Evolutionary conservation across 2,797 vertebrate genomes (phyloP).

Genomic region (Thripadectes ignobilis): DNA sequence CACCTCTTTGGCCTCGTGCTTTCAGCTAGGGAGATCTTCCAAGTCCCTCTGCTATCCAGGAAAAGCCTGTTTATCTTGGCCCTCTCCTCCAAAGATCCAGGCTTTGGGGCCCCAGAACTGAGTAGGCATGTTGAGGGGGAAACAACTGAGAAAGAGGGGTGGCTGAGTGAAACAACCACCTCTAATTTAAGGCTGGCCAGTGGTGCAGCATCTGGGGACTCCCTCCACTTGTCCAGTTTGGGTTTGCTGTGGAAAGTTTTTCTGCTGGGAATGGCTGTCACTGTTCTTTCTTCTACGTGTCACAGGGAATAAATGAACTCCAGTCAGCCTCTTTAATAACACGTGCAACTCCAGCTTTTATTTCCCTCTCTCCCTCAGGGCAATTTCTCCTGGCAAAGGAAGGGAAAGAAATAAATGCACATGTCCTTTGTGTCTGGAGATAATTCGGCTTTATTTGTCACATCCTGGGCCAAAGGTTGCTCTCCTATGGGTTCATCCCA

Average conservation of each 20-base stretch:
- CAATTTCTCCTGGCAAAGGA: neutral
- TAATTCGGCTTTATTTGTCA: neutral
- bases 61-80: slow-evolving; percentile 30
- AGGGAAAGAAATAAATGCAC: neutral
- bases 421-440: slow-evolving; percentile 10
- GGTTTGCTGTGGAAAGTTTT: neutral
- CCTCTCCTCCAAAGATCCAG: neutral
- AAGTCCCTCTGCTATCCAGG: neutral
- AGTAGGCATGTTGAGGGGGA: neutral
- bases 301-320: neutral
- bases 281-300: neutral
- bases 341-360: neutral
- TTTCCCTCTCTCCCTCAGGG: neutral
- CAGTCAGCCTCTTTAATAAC: neutral
- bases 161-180: neutral
- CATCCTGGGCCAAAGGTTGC: neutral
- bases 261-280: neutral
- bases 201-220: neutral
- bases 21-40: neutral
- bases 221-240: neutral
- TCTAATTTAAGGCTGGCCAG: neutral
- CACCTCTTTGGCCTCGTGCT: neutral
- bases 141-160: neutral
- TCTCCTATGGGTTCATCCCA: neutral
- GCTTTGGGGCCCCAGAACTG: neutral